Percentiles rank a stretch among this genome's conserved stretches.
phyloP scores from a whole-genome alignment of 2,113 vertebrate species.

The Pollachius pollachius region DNA sequence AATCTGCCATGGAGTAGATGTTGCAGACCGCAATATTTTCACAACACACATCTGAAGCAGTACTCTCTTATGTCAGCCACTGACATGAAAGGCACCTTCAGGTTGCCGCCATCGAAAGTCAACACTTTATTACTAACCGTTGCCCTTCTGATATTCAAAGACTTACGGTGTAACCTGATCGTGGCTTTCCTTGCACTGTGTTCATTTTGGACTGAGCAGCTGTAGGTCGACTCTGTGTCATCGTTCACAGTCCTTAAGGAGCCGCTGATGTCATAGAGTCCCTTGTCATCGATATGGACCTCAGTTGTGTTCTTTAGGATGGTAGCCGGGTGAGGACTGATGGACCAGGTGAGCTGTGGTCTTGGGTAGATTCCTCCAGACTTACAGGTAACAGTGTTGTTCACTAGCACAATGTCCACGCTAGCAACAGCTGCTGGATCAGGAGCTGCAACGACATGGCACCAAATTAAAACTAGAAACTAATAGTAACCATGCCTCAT shows the following conservation, averaged over 20 bases:
- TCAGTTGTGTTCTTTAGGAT: background rate
- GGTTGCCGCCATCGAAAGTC: too few relatives aligned
- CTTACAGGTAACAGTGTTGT: slow-evolving; percentile 47
- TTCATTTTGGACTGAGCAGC: background rate
- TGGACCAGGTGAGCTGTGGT: slow-evolving; percentile 53
- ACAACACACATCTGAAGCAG: background rate
- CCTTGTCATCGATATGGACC: background rate
- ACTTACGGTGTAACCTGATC: slow-evolving; percentile 19
- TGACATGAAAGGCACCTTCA: too few relatives aligned
- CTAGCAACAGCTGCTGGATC: too few relatives aligned
- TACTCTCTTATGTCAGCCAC: too few relatives aligned
- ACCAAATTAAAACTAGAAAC: too few relatives aligned
- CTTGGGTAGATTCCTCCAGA: slow-evolving; percentile 49
- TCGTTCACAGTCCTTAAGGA: background rate
- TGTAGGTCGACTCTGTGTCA: background rate
- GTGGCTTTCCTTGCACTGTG: slow-evolving; percentile 14
- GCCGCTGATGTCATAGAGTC: slow-evolving; percentile 51
- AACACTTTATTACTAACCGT: too few relatives aligned
- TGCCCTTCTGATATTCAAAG: background rate
- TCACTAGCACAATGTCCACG: slow-evolving; percentile 30
- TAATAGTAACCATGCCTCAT: too few relatives aligned
- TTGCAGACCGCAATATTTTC: background rate
- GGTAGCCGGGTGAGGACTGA: rapidly evolving
- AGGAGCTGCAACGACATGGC: slow-evolving; percentile 41
- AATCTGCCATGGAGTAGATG: too few relatives aligned